Evolutionary conservation across 2,797 vertebrate species (phyloP).

Genomic region (Chrosomus eos): DNA sequence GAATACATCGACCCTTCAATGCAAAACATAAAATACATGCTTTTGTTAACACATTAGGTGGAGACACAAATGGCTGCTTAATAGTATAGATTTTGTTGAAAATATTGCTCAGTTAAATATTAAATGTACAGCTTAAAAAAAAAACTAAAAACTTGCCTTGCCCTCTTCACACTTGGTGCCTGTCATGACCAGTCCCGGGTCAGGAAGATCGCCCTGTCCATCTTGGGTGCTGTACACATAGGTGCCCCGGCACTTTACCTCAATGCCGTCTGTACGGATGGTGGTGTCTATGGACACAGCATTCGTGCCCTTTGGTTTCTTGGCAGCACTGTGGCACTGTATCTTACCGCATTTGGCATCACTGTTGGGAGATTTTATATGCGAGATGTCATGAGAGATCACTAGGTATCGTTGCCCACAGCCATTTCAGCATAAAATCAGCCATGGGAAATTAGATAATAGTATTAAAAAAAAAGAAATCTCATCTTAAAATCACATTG

Average conservation of each 20-base stretch:
- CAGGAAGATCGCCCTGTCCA: constrained; percentile 83
- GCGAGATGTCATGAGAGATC: background rate
- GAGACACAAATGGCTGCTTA: background rate
- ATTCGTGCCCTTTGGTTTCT: constrained; percentile 85
- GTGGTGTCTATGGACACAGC: constrained; percentile 88
- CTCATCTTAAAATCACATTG: background rate
- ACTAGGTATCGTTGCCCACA: background rate
- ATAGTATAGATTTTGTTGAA: background rate
- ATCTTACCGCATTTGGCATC: constrained; percentile 94
- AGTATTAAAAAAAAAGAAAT: background rate
- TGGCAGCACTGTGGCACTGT: constrained; percentile 91
- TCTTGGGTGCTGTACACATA: constrained; percentile 86
- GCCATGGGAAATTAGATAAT: background rate
- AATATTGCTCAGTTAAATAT: background rate
- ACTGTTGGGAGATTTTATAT: constrained; percentile 67
- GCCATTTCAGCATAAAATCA: background rate
- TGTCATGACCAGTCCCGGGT: constrained; percentile 89
- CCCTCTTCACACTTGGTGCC: constrained; percentile 91
- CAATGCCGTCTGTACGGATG: constrained; percentile 78
- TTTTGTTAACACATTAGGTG: background rate
- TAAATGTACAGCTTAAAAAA: background rate
- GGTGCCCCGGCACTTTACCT: constrained; percentile 89
- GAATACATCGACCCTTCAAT: background rate
- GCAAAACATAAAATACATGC: background rate
- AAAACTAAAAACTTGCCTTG: constrained; percentile 77